A percentile compares a stretch with the other conserved stretches of the same genome.
phyloP scores from a whole-genome alignment of 2,113 vertebrate genomes.

The Ovibos moschatus region DNA sequence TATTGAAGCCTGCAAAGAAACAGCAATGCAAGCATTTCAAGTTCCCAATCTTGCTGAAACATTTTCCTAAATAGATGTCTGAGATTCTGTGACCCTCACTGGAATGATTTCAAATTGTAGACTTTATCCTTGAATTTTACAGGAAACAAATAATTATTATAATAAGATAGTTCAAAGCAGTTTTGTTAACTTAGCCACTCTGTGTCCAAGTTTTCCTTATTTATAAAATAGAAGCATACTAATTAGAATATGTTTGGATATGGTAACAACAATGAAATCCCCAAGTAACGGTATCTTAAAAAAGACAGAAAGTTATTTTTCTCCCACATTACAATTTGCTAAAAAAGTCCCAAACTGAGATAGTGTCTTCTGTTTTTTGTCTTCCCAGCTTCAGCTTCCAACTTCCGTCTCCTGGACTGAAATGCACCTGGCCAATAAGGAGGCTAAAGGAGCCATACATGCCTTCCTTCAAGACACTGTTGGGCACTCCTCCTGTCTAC shows the following conservation, averaged over 20 bases:
- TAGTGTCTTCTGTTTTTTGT: neutral
- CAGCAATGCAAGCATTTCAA: neutral
- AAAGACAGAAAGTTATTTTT: neutral
- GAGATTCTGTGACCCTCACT: neutral
- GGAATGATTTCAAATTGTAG: neutral
- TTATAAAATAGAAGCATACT: neutral
- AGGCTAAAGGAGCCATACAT: neutral
- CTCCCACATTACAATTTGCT: neutral
- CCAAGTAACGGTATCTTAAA: neutral
- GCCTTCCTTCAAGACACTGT: neutral
- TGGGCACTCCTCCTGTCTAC: neutral
- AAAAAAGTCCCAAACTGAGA: neutral
- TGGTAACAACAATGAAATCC: neutral
- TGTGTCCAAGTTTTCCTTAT: neutral
- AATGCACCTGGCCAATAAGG: neutral
- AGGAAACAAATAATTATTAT: neutral
- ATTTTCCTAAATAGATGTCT: constrained; percentile 18
- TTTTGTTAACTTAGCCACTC: neutral
- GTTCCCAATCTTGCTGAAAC: neutral
- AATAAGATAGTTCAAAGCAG: neutral
- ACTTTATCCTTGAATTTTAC: constrained; percentile 9
- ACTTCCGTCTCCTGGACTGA: neutral
- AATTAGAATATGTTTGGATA: neutral
- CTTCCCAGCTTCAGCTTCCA: neutral
- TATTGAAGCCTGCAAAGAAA: neutral